These are phyloP conservation scores for Danaus melanippus DNA, from an alignment of 1,140 invertebrate species.

Conservation along the genomic window DNA sequence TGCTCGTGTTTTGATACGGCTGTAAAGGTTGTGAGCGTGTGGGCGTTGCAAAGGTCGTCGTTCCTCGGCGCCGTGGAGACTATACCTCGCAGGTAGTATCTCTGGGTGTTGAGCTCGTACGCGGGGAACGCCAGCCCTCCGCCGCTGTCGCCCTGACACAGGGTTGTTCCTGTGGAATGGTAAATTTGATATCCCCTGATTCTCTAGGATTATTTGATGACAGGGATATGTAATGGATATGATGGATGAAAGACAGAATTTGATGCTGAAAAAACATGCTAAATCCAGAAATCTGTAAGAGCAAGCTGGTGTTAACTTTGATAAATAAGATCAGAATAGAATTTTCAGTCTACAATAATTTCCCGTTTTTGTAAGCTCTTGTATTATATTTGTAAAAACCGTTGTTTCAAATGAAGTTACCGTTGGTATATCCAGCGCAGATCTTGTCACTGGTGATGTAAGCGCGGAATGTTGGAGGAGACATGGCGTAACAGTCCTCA, in stretches of 20 bases:
- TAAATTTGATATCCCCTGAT: too few species aligned
- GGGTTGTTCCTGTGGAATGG: conserved; percentile 35
- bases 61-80: conserved; percentile 41
- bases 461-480: conserved; percentile 29
- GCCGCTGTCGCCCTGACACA: conserved; percentile 54
- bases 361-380: too few species aligned
- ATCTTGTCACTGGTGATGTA: conserved; percentile 50
- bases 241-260: too few species aligned
- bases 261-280: too few species aligned
- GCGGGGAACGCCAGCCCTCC: conserved; percentile 44
- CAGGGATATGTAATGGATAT: too few species aligned
- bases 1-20: conserved; percentile 35
- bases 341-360: too few species aligned
- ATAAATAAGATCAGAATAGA: too few species aligned
- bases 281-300: too few species aligned
- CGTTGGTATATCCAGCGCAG: conserved; percentile 45
- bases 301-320: too few species aligned
- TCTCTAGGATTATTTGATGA: too few species aligned
- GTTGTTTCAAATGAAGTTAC: conserved; percentile 18
- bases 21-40: conserved; percentile 41
- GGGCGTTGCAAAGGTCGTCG: conserved; percentile 31
- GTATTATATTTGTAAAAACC: too few species aligned
- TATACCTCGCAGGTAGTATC: conserved; percentile 46
- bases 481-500: conserved; percentile 23
- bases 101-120: conserved; percentile 14